These are phyloP conservation scores for Scaptomyza montana DNA, from an alignment of 1,140 invertebrate species.

Conservation along the genomic window DNA sequence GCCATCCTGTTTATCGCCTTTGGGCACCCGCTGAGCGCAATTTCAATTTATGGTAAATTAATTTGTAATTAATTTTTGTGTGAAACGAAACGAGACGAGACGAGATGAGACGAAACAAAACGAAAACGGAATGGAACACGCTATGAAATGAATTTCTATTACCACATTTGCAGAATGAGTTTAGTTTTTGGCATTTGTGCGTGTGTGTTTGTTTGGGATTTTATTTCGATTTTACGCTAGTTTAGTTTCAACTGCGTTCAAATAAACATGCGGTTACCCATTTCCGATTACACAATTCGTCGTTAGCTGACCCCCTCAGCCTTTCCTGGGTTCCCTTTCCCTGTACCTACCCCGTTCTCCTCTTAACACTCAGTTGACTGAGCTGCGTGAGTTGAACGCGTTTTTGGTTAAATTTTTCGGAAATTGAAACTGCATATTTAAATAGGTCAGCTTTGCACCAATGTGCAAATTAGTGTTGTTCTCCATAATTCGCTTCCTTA, in stretches of 20 bases:
- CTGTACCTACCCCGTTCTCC: not conserved
- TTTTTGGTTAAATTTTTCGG: conserved; percentile 71
- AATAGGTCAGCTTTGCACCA: conserved; percentile 54
- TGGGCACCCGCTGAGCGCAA: conserved; percentile 20
- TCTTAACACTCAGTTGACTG: conserved; percentile 12
- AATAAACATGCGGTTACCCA: conserved; percentile 75
- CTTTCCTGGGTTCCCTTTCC: too few species aligned
- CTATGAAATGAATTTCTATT: conserved; percentile 49
- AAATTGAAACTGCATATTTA: conserved; percentile 83
- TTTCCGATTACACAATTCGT: conserved; percentile 74
- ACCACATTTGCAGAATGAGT: conserved; percentile 32
- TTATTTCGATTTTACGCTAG: conserved; percentile 81
- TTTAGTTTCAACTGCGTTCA: conserved; percentile 82
- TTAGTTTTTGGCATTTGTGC: conserved; percentile 27
- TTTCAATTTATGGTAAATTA: conserved; percentile 81
- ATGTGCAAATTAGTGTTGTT: conserved; percentile 4
- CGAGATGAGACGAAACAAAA: conserved; percentile 36
- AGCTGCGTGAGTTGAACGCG: conserved; percentile 63
- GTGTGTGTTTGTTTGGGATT: conserved; percentile 45
- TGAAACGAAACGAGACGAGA: conserved; percentile 33
- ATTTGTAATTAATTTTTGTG: conserved; percentile 79
- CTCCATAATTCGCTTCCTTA: not conserved
- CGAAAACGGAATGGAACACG: conserved; percentile 26
- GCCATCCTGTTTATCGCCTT: not conserved
- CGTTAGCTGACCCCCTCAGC: conserved; percentile 14